Evolutionary conservation across 2,888 invertebrate genomes (phyloP).

Genomic region (Trachelus stipa): DNA sequence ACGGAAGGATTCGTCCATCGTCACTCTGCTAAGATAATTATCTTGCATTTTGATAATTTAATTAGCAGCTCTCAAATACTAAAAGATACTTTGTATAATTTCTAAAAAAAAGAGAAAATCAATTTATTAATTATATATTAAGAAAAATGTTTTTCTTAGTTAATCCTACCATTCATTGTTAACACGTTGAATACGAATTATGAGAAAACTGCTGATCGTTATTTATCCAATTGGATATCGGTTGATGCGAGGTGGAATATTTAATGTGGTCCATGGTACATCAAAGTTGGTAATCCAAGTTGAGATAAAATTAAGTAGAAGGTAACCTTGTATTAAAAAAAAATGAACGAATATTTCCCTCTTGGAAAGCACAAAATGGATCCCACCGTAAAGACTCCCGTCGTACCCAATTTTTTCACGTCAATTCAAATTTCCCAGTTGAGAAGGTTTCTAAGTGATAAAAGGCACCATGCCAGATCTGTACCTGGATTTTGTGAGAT

Average conservation of each 20-base stretch:
- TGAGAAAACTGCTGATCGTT: not conserved
- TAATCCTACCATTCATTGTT: not conserved
- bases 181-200: not conserved
- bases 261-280: not conserved
- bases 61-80: not conserved
- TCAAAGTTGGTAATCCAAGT: not conserved
- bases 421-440: not conserved
- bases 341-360: not conserved
- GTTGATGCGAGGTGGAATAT: not conserved
- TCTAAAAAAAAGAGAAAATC: not conserved
- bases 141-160: too few relatives aligned
- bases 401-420: not conserved
- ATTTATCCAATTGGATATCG: not conserved
- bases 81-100: not conserved
- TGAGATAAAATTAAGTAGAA: not conserved
- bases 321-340: not conserved
- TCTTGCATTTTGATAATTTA: not conserved
- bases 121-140: too few relatives aligned
- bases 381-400: not conserved
- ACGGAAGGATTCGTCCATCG: slow-evolving; percentile 18
- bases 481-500: not conserved
- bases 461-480: not conserved
- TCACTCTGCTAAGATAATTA: not conserved
- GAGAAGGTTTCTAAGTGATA: not conserved
- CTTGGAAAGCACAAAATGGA: not conserved